A percentile compares a stretch with the other conserved stretches of the same genome.
These are phyloP conservation scores for Myrmophylax atrothorax DNA, from an alignment of 2,113 vertebrate genomes.

Conservation along the genomic window DNA sequence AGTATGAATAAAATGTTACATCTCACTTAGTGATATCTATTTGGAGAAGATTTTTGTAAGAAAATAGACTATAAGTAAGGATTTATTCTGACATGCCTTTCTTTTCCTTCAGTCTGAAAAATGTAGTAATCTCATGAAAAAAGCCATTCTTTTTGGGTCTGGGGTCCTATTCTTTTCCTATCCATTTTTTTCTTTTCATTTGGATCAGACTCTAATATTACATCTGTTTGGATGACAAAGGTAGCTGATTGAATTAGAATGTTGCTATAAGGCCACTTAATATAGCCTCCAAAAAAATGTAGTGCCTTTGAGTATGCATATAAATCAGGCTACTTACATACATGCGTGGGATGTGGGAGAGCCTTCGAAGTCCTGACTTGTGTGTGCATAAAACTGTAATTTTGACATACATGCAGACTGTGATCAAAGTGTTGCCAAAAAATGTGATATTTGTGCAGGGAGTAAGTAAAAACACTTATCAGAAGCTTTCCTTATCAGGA, in stretches of 20 bases:
- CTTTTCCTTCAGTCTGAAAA: neutral
- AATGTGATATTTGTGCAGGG: neutral
- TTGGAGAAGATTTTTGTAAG: neutral
- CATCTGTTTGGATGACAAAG: neutral
- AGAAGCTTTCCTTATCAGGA: neutral
- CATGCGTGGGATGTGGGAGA: rapidly evolving
- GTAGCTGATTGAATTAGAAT: neutral
- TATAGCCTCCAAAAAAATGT: neutral
- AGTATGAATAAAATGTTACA: neutral
- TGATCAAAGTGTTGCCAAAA: neutral
- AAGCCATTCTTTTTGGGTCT: neutral
- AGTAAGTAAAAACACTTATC: neutral
- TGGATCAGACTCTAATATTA: neutral
- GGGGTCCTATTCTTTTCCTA: neutral
- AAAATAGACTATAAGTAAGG: neutral
- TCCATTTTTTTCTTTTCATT: neutral
- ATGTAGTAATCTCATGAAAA: neutral
- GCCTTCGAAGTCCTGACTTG: neutral
- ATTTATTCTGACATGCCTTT: neutral
- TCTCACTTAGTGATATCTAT: neutral
- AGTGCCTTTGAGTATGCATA: neutral
- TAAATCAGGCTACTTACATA: neutral
- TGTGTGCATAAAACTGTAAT: neutral
- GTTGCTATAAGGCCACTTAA: neutral
- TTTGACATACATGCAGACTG: neutral